phyloP scores from a whole-genome alignment of 1,140 invertebrate species.

The Drosophila kanapiae region DNA sequence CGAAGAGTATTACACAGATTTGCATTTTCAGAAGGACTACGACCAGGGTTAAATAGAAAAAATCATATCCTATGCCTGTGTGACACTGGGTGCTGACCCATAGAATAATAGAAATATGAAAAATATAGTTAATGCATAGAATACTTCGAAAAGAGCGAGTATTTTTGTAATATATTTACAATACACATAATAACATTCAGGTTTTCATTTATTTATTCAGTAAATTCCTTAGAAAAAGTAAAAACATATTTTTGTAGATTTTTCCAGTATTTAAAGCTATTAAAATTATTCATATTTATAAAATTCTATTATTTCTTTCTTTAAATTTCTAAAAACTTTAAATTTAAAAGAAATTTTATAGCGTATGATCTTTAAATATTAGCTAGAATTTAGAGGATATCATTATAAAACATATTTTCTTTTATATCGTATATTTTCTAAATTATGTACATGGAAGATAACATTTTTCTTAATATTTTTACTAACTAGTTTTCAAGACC shows the following conservation, averaged over 20 bases:
- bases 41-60: not conserved
- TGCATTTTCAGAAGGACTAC: constrained; percentile 1
- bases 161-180: too few relatives aligned
- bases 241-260: too few relatives aligned
- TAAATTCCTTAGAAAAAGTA: too few relatives aligned
- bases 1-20: constrained; percentile 13
- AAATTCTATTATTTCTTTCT: not conserved
- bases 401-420: too few relatives aligned
- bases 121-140: too few relatives aligned
- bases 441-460: too few relatives aligned
- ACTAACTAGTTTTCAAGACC: not conserved
- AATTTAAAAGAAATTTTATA: not conserved
- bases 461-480: not conserved
- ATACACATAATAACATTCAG: too few relatives aligned
- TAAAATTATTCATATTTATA: not conserved
- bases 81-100: not conserved
- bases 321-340: not conserved
- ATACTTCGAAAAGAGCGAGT: too few relatives aligned
- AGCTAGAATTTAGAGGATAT: too few relatives aligned
- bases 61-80: not conserved
- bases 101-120: too few relatives aligned
- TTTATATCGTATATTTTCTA: not conserved
- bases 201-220: too few relatives aligned
- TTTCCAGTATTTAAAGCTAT: too few relatives aligned
- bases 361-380: not conserved